Conservation (phyloP, 2,888 invertebrate genomes). For the Cataglyphis altisquamis region DNA sequence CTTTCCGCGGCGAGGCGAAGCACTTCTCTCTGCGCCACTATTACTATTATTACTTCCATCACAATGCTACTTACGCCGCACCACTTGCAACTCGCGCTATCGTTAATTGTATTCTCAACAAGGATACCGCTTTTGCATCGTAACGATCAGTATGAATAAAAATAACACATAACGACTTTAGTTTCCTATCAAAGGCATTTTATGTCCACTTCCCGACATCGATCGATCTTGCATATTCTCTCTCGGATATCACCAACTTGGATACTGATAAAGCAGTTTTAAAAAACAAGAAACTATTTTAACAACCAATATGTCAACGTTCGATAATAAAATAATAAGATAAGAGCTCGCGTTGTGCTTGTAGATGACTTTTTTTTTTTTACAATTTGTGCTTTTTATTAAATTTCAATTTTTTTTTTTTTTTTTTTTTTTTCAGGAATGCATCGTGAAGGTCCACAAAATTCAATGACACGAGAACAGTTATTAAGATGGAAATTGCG, state of each 20-base stretch:
- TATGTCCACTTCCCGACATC: neutral
- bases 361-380: neutral
- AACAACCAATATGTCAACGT: neutral
- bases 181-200: conserved; percentile 16
- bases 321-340: neutral
- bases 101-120: conserved; percentile 35
- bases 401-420: neutral
- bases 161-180: conserved; percentile 25
- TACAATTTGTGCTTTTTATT: neutral
- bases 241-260: neutral
- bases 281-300: neutral
- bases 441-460: neutral
- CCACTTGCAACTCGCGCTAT: conserved; percentile 25
- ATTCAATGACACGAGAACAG: neutral
- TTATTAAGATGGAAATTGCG: neutral
- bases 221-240: conserved; percentile 9
- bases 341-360: neutral
- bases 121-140: conserved; percentile 2
- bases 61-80: neutral
- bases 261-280: neutral
- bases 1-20: conserved; percentile 36
- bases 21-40: conserved; percentile 24
- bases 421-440: conserved; percentile 9
- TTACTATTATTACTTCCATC: conserved; percentile 6
- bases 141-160: conserved; percentile 38